Conservation (phyloP, 2,888 invertebrate species). For the Habrosyne pyritoides region DNA sequence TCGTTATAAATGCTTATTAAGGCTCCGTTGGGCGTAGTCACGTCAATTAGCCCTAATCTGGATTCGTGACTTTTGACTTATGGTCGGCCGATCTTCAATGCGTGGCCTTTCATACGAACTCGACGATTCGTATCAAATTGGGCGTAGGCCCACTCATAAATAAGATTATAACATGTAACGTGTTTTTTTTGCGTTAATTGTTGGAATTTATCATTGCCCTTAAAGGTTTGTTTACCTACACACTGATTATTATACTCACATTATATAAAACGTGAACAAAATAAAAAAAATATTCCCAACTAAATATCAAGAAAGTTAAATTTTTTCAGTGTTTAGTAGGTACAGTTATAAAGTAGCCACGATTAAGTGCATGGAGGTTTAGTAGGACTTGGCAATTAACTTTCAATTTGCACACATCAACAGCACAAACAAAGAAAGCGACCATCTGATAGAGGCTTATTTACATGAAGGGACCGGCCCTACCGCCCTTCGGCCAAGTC, state of each 20-base stretch:
- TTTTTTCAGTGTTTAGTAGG: slow-evolving; percentile 11
- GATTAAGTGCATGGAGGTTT: slow-evolving; percentile 36
- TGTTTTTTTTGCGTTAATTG: slow-evolving; percentile 41
- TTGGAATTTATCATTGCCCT: slow-evolving; percentile 45
- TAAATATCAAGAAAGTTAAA: background rate
- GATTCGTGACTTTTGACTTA: slow-evolving; percentile 81
- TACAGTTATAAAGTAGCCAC: slow-evolving; percentile 20
- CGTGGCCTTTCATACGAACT: slow-evolving; percentile 54
- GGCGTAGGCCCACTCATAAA: slow-evolving; percentile 53
- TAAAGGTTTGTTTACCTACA: slow-evolving; percentile 19
- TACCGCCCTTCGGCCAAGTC: slow-evolving; percentile 19
- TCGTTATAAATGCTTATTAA: slow-evolving; percentile 79
- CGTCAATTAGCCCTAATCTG: slow-evolving; percentile 76
- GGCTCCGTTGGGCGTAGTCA: slow-evolving; percentile 66
- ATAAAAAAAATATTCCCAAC: background rate
- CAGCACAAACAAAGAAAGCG: slow-evolving; percentile 61
- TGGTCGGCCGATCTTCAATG: slow-evolving; percentile 71
- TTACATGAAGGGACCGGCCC: slow-evolving; percentile 39
- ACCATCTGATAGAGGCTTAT: slow-evolving; percentile 50
- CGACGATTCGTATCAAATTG: slow-evolving; percentile 62
- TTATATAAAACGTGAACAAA: background rate
- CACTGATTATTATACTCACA: background rate
- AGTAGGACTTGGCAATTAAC: slow-evolving; percentile 61
- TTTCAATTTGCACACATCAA: slow-evolving; percentile 70
- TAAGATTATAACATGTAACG: slow-evolving; percentile 61